Conservation (phyloP, 2,797 vertebrate genomes). For the Characodon lateralis region DNA sequence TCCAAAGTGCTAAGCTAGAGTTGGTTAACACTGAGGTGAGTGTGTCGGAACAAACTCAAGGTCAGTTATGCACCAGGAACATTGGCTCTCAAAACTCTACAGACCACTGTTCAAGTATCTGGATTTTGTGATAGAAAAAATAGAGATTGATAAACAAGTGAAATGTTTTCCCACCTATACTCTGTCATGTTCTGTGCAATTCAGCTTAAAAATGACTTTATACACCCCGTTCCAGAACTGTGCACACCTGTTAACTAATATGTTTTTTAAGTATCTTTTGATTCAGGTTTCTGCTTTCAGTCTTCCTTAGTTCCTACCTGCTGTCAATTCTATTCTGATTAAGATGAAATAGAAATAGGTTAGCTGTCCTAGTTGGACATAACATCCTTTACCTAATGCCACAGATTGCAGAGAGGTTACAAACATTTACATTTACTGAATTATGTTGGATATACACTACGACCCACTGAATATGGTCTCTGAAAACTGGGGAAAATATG, state of each 20-base stretch:
- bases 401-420: not conserved
- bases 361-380: not conserved
- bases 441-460: not conserved
- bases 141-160: not conserved
- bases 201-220: not conserved
- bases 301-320: not conserved
- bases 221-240: not conserved
- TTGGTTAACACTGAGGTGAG: constrained; percentile 86
- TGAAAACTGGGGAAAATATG: not conserved
- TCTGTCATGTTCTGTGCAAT: not conserved
- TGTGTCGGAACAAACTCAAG: not conserved
- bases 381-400: not conserved
- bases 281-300: not conserved
- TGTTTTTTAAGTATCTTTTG: not conserved
- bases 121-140: not conserved
- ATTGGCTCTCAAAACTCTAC: not conserved
- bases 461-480: not conserved
- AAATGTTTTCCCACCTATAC: not conserved
- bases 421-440: not conserved
- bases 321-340: not conserved
- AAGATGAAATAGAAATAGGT: not conserved
- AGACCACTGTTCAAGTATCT: not conserved
- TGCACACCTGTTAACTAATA: not conserved
- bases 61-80: not conserved
- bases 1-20: constrained; percentile 86